Conservation (phyloP, 2,113 vertebrate genomes). For the Calyptomena viridis region DNA sequence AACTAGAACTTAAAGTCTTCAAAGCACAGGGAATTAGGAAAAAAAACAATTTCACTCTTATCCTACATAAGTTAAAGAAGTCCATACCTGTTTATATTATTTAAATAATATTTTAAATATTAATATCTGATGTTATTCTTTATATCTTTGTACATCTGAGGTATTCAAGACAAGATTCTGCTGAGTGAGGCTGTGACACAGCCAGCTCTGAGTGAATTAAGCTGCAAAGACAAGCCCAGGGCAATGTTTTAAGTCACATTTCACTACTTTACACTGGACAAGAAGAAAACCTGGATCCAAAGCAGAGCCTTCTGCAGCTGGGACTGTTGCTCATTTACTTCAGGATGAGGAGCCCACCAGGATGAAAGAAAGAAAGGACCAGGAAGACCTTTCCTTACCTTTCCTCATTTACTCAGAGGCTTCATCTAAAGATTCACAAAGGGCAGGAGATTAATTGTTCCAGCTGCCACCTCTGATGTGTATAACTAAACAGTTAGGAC, state of each 20-base stretch:
- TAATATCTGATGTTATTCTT: background rate
- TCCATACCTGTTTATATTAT: background rate
- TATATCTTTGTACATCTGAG: background rate
- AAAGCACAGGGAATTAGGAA: background rate
- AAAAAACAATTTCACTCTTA: background rate
- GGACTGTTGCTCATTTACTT: background rate
- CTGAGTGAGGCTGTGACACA: background rate
- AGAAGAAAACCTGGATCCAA: background rate
- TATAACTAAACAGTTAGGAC: background rate
- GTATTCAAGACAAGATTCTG: background rate
- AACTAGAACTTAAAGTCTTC: background rate
- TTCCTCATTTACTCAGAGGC: conserved; percentile 35
- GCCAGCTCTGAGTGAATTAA: background rate
- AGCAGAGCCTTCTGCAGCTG: background rate
- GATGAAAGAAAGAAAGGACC: background rate
- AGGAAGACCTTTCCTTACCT: background rate
- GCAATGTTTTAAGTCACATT: background rate
- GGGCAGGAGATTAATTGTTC: conserved; percentile 34
- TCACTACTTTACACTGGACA: background rate
- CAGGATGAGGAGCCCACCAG: background rate
- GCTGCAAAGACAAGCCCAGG: background rate
- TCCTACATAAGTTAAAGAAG: background rate
- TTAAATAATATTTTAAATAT: background rate
- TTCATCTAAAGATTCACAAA: conserved; percentile 37
- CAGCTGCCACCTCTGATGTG: background rate